phyloP scores from a whole-genome alignment of 1,140 invertebrate species.

The Potamilus streckersoni region DNA sequence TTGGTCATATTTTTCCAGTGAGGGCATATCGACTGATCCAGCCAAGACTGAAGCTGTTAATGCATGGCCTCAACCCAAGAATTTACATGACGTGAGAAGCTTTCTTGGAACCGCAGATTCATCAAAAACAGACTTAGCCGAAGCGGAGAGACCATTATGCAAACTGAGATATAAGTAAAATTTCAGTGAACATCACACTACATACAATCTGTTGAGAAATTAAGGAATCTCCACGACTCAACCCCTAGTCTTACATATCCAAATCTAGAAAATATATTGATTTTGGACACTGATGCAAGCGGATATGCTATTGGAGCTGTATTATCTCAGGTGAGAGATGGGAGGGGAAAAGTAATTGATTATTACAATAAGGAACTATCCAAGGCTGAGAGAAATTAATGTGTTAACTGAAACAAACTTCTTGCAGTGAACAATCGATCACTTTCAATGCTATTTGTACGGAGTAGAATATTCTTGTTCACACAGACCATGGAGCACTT shows the following conservation, averaged over 20 bases:
- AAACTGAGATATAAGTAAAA: constrained; percentile 9
- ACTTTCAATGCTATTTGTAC: constrained; percentile 25
- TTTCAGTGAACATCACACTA: constrained; percentile 20
- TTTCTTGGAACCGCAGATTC: constrained; percentile 39
- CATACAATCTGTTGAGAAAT: constrained; percentile 24
- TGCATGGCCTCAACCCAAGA: no score
- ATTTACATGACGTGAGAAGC: no score
- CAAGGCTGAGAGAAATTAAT: constrained; percentile 67
- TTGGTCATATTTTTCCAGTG: no score
- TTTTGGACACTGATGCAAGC: constrained; percentile 36
- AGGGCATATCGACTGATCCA: no score
- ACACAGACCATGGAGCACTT: no score
- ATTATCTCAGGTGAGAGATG: constrained; percentile 50
- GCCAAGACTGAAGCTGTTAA: no score
- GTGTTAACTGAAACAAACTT: constrained; percentile 68
- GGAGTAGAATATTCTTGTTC: no score
- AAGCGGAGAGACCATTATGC: constrained; percentile 58
- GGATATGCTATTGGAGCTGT: constrained; percentile 36
- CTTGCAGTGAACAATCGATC: constrained; percentile 67
- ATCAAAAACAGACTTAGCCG: constrained; percentile 54
- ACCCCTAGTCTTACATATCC: constrained; percentile 32
- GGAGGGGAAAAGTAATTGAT: constrained; percentile 59
- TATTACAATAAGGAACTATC: constrained; percentile 67
- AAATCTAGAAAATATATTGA: constrained; percentile 25
- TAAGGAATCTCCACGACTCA: constrained; percentile 25